Evolutionary conservation across 2,888 invertebrate species (phyloP), one percentile per base, ranked within the genome.

Genomic region (Eristalis arbustorum): DNA sequence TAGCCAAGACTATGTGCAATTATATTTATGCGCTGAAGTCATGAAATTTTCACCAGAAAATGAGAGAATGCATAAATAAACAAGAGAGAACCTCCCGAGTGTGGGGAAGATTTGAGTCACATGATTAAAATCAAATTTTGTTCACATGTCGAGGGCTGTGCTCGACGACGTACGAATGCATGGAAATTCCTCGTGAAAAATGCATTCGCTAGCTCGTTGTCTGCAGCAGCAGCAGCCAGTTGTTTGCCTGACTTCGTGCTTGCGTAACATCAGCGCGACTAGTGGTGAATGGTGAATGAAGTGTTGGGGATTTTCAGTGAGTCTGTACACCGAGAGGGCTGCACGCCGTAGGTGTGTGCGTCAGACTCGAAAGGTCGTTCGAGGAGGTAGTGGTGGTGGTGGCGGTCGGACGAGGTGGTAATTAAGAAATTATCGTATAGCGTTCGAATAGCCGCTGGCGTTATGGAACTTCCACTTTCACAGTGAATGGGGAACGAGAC

Each of bases 1-100:
- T 84, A 84, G 83, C 74, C 49, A 79, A 31, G 64, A 69, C n/a
- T 42, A 28, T n/a, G 1, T 37, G 64, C 34, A 59, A 62, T 57
- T 73, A 72, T 76, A 80, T 80, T 76, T 76, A 80, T 80, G 62
- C 75, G 42, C 72, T 81, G 76, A 68, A 85, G 68, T 85, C 76
- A 84, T 81, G 66, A 73, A 69, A 62, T 85, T 85, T 81, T 85
- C 84, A 85, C 76, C 68, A 81, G 84, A 85, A 85, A 81, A 77
- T 77, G 76, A 81, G 84, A 85, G 81, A 81, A 77, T 81, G 76
- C 72, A 81, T 77, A 77, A 85, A 84, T 77, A 84, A 81, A 81
- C 73, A 73, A 76, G 75, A 80, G 14, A 25, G 14, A 25, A 23
- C 3, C 31, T 31, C 31, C 31, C 8, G 25, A 25, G 49, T 18